Base-by-base conservation (phyloP, 2,888 invertebrate species). In the Aphodius granarius region DNA sequence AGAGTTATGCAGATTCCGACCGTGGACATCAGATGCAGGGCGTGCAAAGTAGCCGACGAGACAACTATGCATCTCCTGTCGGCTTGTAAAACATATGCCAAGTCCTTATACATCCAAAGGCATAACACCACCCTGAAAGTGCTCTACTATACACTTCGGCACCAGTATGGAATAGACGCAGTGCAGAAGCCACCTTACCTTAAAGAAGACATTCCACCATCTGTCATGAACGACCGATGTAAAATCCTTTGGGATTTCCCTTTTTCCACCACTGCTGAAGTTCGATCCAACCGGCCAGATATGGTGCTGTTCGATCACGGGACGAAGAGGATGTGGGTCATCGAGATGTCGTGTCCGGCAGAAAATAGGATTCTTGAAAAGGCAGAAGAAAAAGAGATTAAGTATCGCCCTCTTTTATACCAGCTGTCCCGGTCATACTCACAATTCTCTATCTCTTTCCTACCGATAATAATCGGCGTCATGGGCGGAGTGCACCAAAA, bases 231-330 rank as follows among this genome's bases (percentile, higher is more conserved):
- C 17, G 66, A 66, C 18, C 66, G 17, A 13, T 66, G 18, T 17
- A 66, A 66, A 16, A 66, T 79, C 75, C 78, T 78, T 70, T 73
- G 65, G 63, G 70, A 76, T 22, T 66, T 74, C 21, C 68, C 68
- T 18, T 66, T 66, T 17, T 66, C 66, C n/a, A 66, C 66, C 15
- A 17, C 66, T 15, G 63, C 63, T 63, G 16, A n/a, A n/a, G n/a
- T n/a, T n/a, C n/a, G n/a, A n/a, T n/a, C n/a, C n/a, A n/a, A n/a
- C n/a, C n/a, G n/a, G n/a, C n/a, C n/a, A n/a, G n/a, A n/a, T n/a
- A n/a, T n/a, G n/a, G n/a, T n/a, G n/a, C n/a, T n/a, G n/a, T 16
- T 63, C n/a, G 63, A 63, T 63, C 4, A 4, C 2, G n/a, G 4
- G 2, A 16, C n/a, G 16, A 63, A 63, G 63, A 63, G 16, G 1